Evolutionary conservation across 2,113 vertebrate species (phyloP).

Genomic region (Desmodus rotundus): DNA sequence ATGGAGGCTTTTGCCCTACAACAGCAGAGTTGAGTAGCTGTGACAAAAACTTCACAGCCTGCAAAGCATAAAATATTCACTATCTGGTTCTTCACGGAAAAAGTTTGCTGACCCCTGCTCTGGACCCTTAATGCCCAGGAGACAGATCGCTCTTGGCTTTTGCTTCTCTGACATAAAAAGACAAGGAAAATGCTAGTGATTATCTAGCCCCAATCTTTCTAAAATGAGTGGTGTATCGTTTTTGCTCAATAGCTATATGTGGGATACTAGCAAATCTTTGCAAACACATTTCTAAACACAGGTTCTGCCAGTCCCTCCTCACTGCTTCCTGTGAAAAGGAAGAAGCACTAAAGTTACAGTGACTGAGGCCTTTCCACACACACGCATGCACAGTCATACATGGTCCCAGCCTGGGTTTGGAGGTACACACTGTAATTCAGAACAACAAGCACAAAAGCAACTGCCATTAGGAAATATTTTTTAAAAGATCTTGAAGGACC

Average conservation of each 20-base stretch:
- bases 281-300: background rate
- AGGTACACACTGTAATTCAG: background rate
- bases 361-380: background rate
- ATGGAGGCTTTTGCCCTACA: background rate
- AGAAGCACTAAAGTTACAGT: background rate
- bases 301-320: background rate
- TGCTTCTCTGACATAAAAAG: background rate
- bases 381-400: too few relatives aligned
- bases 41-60: background rate
- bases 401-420: background rate
- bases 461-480: conserved; percentile 1
- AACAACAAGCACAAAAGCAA: conserved; percentile 7
- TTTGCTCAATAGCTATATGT: background rate
- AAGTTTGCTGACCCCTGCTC: background rate
- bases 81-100: background rate
- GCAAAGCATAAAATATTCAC: background rate
- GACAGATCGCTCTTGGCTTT: background rate
- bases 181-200: background rate
- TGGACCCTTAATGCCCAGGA: background rate
- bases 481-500: conserved; percentile 50
- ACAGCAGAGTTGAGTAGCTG: background rate
- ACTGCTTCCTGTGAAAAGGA: background rate
- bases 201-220: background rate
- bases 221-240: background rate
- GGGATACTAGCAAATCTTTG: conserved; percentile 2